Percentiles rank a stretch among this genome's conserved stretches.
phyloP scores from a whole-genome alignment of 2,888 invertebrate genomes.

The Oegoconia quadripuncta region DNA sequence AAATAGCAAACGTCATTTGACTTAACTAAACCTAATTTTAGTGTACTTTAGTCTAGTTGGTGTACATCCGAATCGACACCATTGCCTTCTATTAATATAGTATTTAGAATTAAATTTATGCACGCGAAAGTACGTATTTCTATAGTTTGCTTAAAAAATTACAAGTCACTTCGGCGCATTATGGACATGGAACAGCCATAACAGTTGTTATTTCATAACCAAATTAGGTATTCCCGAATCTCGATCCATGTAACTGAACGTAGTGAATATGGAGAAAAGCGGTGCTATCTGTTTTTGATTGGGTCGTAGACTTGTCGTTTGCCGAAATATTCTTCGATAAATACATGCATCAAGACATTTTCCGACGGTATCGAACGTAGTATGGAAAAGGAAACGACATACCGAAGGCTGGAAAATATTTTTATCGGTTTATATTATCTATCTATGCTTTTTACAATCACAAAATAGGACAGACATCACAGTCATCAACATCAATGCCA shows the following conservation, averaged over 20 bases:
- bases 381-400: background rate
- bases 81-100: too few species aligned
- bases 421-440: background rate
- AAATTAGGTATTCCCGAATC: too few species aligned
- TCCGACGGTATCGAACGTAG: conserved; percentile 3
- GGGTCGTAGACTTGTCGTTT: conserved; percentile 38
- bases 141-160: too few species aligned
- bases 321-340: conserved; percentile 35
- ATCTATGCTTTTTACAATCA: background rate
- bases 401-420: conserved; percentile 11
- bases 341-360: conserved; percentile 34
- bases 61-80: too few species aligned
- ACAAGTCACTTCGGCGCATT: too few species aligned
- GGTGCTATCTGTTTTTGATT: conserved; percentile 40
- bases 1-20: too few species aligned
- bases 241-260: conserved; percentile 18
- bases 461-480: background rate
- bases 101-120: too few species aligned
- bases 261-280: conserved; percentile 19
- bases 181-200: too few species aligned
- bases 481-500: background rate
- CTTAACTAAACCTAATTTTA: too few species aligned
- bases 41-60: too few species aligned
- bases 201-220: too few species aligned
- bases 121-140: too few species aligned